Evolutionary conservation across 2,797 vertebrate species (phyloP).

Genomic region (Hoplostethus mediterraneus): DNA sequence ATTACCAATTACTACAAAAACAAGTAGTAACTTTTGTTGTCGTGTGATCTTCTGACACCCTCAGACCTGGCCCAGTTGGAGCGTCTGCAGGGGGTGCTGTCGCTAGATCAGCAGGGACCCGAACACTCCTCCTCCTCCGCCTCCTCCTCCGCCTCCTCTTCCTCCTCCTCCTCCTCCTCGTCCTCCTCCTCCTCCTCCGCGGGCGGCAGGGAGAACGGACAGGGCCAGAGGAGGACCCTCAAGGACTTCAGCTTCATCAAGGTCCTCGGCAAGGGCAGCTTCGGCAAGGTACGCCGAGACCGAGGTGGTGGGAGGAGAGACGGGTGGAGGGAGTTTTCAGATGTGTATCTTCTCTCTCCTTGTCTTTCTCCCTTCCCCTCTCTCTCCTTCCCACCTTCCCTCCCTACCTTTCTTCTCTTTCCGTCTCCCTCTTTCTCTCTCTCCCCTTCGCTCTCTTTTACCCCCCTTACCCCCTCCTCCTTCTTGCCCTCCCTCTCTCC

Average conservation of each 20-base stretch:
- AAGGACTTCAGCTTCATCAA: conserved; percentile 98
- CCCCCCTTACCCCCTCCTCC: too few species aligned
- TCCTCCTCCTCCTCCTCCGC: conserved; percentile 83
- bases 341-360: neutral
- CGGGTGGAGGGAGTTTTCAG: conserved; percentile 14
- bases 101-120: conserved; percentile 92
- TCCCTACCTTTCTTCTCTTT: too few species aligned
- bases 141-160: conserved; percentile 11
- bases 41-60: conserved; percentile 58
- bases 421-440: too few species aligned
- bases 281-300: conserved; percentile 90
- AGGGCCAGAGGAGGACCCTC: conserved; percentile 90
- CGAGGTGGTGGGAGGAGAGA: neutral
- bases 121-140: conserved; percentile 84
- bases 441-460: too few species aligned
- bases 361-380: neutral
- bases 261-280: conserved; percentile 98
- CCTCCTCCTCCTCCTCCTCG: conserved; percentile 83
- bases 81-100: conserved; percentile 94
- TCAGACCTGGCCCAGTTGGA: conserved; percentile 94
- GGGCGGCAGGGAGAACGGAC: conserved; percentile 91
- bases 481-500: too few species aligned
- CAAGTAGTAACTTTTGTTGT: conserved; percentile 25
- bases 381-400: neutral
- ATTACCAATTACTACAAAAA: conserved; percentile 47